Evolutionary conservation across 2,888 invertebrate genomes (phyloP), one percentile per base, ranked within the genome.

Genomic region (Latheticus oryzae): DNA sequence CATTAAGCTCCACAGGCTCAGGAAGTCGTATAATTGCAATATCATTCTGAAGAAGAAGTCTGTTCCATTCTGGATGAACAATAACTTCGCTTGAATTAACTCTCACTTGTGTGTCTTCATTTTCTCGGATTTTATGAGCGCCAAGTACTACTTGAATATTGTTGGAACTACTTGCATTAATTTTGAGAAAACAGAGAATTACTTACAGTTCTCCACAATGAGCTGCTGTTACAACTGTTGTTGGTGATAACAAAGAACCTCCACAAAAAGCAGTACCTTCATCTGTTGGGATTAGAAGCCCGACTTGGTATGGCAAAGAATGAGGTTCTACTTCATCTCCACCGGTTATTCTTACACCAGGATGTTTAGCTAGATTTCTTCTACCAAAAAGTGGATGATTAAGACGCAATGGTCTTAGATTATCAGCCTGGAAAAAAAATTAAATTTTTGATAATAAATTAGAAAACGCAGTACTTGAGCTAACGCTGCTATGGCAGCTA

Each of bases 21-120:
- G 79, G 76, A 55, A 82, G 63, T 37, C 72, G 73, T 21, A 82
- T 71, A n/a, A 82, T 51, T 2, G 81, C 81, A 43, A 82, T 76
- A 55, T 83, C 82, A 60, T 82, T 78, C 5, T 57, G 45, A 5
- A 79, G 63, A 7, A 68, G 70, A 1, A 58, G 17, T 0, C 73
- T 9, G 12, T 73, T 64, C 75, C 78, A 80, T 0, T 69, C 16
- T 51, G 77, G 75, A 61, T 82, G 81, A 2, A 80, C 74, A 19
- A 73, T 67, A 51, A 73, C 71, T 19, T 66, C 63, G 2, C 65
- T 68, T 15, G 72, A 63, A 30, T 52, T 66, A 26, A 72, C 35
- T 9, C 60, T 45, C 4, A 70, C 40, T 63, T 75, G 76, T 1
- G 71, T 70, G 1, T 42, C 37, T 67, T 79, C 78, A 1, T 50